A percentile compares a stretch with the other conserved stretches of the same genome.
Conservation (phyloP, 1,140 invertebrate genomes). For the Cotesia typhae region DNA sequence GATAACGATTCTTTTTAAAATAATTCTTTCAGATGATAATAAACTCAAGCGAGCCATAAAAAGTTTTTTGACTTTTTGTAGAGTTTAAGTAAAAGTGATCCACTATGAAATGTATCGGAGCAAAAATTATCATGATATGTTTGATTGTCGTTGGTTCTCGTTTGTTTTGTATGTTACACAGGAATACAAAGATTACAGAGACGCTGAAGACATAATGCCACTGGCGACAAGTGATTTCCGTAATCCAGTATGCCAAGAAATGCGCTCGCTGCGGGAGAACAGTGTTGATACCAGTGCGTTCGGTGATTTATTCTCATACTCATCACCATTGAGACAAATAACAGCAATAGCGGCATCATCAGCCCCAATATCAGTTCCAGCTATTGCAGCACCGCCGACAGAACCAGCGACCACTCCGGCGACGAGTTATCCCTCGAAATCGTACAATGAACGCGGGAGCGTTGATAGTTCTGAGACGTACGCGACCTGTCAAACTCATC, state of each 20-base stretch:
- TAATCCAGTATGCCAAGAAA: slow-evolving; percentile 81
- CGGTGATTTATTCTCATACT: slow-evolving; percentile 47
- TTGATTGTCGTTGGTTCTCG: not conserved
- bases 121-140: slow-evolving; percentile 1
- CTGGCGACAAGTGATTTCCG: slow-evolving; percentile 81
- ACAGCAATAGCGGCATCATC: slow-evolving; percentile 14
- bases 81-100: too few relatives aligned
- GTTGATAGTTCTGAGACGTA: slow-evolving; percentile 91
- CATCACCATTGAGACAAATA: slow-evolving; percentile 14
- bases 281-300: slow-evolving; percentile 64
- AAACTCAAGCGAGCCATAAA: too few relatives aligned
- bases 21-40: too few relatives aligned
- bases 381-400: slow-evolving; percentile 22
- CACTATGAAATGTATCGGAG: too few relatives aligned
- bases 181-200: slow-evolving; percentile 88
- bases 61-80: too few relatives aligned
- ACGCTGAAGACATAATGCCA: slow-evolving; percentile 86
- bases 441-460: slow-evolving; percentile 75
- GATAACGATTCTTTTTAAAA: too few relatives aligned
- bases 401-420: slow-evolving; percentile 37
- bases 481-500: slow-evolving; percentile 94
- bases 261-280: slow-evolving; percentile 71
- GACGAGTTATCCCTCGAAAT: slow-evolving; percentile 44
- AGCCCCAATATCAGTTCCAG: slow-evolving; percentile 9
- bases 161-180: slow-evolving; percentile 61